These are phyloP conservation scores for Ctenodactylus gundi DNA, from an alignment of 2,113 vertebrate genomes.

Conservation along the genomic window DNA sequence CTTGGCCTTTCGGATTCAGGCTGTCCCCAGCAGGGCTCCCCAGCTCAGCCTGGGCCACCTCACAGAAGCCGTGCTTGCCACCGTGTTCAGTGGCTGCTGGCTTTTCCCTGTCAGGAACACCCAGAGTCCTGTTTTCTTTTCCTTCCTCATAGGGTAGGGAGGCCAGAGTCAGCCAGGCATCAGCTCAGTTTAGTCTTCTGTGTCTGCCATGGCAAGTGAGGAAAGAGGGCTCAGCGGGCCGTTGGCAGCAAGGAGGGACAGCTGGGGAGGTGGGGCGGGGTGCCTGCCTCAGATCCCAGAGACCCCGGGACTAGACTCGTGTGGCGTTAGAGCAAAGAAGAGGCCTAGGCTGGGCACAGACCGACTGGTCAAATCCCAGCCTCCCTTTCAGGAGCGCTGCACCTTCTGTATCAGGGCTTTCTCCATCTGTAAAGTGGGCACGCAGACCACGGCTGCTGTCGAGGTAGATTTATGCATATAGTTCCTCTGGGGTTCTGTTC, in stretches of 20 bases:
- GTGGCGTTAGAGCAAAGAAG: background rate
- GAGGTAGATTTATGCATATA: too few relatives aligned
- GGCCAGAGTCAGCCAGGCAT: background rate
- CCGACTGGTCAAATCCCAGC: background rate
- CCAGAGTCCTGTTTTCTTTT: background rate
- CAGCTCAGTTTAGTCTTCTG: background rate
- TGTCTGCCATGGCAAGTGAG: rapidly evolving
- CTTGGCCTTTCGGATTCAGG: background rate
- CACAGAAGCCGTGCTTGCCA: background rate
- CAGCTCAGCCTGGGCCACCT: background rate
- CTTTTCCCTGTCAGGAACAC: rapidly evolving
- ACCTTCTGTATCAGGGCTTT: background rate
- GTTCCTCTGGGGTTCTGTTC: background rate
- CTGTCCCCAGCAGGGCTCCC: background rate
- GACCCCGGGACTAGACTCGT: rapidly evolving
- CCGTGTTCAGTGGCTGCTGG: too few relatives aligned
- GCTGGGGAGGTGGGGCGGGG: background rate
- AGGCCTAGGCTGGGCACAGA: background rate
- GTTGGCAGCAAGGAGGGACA: background rate
- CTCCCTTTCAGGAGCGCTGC: background rate
- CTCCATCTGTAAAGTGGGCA: background rate
- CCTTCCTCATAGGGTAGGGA: rapidly evolving
- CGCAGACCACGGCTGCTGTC: background rate
- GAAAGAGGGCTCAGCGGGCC: background rate
- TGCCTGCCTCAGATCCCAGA: background rate